phyloP scores from a whole-genome alignment of 2,113 vertebrate genomes.

The Pseudopipra pipra region DNA sequence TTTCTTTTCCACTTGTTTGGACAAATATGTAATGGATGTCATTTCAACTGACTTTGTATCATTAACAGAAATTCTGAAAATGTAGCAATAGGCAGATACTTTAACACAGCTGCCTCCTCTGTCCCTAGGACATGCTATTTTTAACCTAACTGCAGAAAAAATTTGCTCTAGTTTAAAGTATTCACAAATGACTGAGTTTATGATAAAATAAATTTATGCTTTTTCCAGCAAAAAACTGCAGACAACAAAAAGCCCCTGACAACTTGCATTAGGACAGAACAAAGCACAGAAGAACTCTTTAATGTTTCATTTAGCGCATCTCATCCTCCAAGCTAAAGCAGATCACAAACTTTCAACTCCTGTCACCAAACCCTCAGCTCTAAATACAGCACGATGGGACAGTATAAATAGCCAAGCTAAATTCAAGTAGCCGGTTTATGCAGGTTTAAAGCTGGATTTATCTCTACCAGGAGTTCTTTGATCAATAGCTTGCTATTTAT shows the following conservation, averaged over 20 bases:
- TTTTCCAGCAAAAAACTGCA: neutral
- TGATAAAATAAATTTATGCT: slow-evolving; percentile 6
- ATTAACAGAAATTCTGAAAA: slow-evolving; percentile 47
- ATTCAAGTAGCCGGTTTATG: neutral
- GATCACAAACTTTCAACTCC: slow-evolving; percentile 1
- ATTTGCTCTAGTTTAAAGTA: slow-evolving; percentile 26
- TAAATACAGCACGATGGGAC: neutral
- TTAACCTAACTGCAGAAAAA: slow-evolving; percentile 34
- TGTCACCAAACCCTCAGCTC: neutral
- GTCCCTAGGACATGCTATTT: slow-evolving; percentile 57
- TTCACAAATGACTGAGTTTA: slow-evolving; percentile 50
- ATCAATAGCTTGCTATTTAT: neutral
- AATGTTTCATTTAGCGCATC: slow-evolving; percentile 44
- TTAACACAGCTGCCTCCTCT: slow-evolving; percentile 58
- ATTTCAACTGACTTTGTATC: slow-evolving; percentile 29
- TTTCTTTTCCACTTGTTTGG: slow-evolving; percentile 33
- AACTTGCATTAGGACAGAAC: neutral
- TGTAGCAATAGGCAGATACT: slow-evolving; percentile 3
- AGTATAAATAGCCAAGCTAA: neutral
- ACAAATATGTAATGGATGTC: slow-evolving; percentile 1
- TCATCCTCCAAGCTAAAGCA: slow-evolving; percentile 30
- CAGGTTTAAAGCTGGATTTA: neutral
- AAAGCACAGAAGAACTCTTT: neutral
- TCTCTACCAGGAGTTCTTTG: neutral
- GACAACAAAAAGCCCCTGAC: slow-evolving; percentile 12